Percentiles rank a stretch among this genome's conserved stretches.
These are phyloP conservation scores for Drosophila merina DNA, from an alignment of 2,888 invertebrate genomes.

Conservation along the genomic window DNA sequence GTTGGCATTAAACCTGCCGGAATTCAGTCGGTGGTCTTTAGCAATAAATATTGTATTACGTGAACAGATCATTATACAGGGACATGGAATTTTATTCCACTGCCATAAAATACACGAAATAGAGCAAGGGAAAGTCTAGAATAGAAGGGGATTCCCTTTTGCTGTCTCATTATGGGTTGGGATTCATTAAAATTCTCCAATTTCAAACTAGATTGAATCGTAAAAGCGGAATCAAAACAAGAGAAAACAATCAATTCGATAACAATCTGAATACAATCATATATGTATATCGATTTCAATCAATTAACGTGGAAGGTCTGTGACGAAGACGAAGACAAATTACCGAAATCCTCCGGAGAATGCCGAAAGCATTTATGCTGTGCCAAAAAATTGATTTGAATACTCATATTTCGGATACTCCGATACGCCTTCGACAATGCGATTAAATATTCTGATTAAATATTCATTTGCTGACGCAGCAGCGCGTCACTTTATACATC, in stretches of 20 bases:
- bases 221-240: slow-evolving; percentile 9
- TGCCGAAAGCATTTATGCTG: not conserved
- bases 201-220: slow-evolving; percentile 12
- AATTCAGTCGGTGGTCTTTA: slow-evolving; percentile 11
- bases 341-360: not conserved
- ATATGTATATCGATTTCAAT: slow-evolving; percentile 31
- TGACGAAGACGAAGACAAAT: slow-evolving; percentile 19
- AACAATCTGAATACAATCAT: slow-evolving; percentile 12
- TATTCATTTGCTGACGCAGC: slow-evolving; percentile 78
- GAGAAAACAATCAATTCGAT: slow-evolving; percentile 10
- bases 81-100: too few relatives aligned
- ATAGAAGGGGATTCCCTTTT: slow-evolving; percentile 13
- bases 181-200: slow-evolving; percentile 10
- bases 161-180: not conserved
- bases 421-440: slow-evolving; percentile 49
- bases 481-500: slow-evolving; percentile 63
- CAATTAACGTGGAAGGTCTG: slow-evolving; percentile 23
- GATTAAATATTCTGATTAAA: slow-evolving; percentile 70
- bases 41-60: slow-evolving; percentile 27
- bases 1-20: not conserved
- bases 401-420: slow-evolving; percentile 59
- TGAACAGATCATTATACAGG: not conserved
- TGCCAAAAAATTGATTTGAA: slow-evolving; percentile 47
- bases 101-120: not conserved
- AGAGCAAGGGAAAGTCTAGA: not conserved